phyloP scores from a whole-genome alignment of 2,797 vertebrate genomes.

The Podargus strigoides region DNA sequence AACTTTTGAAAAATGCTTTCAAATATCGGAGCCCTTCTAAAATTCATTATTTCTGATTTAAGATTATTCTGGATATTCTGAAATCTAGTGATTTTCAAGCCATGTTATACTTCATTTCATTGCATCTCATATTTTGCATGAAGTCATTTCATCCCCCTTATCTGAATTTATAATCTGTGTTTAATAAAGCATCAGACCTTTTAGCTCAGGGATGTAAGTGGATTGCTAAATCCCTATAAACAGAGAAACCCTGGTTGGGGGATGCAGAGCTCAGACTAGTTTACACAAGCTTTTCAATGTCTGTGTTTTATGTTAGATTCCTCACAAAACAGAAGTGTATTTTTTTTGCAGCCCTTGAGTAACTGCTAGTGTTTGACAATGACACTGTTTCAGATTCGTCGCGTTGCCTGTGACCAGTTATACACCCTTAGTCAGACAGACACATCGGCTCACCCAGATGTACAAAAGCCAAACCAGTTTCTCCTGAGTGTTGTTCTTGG shows the following conservation, averaged over 20 bases:
- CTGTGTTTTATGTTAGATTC: not conserved
- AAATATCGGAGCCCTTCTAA: not conserved
- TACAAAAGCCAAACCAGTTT: slow-evolving; percentile 96
- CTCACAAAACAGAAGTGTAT: not conserved
- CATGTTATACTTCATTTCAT: not conserved
- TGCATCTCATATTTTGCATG: not conserved
- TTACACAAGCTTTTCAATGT: not conserved
- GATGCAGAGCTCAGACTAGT: not conserved
- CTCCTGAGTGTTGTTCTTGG: slow-evolving; percentile 90
- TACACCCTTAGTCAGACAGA: slow-evolving; percentile 97
- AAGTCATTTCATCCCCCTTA: not conserved
- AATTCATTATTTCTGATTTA: not conserved
- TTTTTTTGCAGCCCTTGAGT: not conserved
- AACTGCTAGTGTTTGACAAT: not conserved
- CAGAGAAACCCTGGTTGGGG: not conserved
- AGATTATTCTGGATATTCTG: not conserved
- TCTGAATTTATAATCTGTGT: not conserved
- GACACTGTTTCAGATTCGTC: slow-evolving; percentile 84
- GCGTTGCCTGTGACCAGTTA: slow-evolving; percentile 94
- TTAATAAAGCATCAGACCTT: not conserved
- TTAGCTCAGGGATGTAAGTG: not conserved
- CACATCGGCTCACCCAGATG: slow-evolving; percentile 88
- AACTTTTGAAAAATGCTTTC: not conserved
- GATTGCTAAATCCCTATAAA: not conserved
- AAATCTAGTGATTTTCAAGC: not conserved